These are phyloP conservation scores for Scomber japonicus DNA, from an alignment of 2,113 vertebrate species.

Conservation along the genomic window DNA sequence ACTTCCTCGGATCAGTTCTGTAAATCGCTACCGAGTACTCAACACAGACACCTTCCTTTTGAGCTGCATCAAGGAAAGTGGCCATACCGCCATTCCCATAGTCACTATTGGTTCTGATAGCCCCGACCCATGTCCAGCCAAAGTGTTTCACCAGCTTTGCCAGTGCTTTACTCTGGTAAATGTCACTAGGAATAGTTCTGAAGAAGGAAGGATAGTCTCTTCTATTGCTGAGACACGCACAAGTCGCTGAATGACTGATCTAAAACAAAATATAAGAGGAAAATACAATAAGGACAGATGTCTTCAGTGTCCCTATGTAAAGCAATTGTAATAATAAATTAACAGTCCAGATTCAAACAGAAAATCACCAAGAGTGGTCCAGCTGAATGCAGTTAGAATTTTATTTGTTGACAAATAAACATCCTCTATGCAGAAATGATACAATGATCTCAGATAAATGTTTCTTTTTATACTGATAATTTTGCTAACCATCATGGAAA, in stretches of 20 bases:
- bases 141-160: conserved; percentile 76
- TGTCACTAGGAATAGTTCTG: conserved; percentile 79
- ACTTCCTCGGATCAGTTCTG: conserved; percentile 75
- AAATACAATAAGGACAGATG: neutral
- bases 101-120: conserved; percentile 77
- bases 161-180: conserved; percentile 78
- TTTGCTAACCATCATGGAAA: too few species aligned
- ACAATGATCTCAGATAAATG: too few species aligned
- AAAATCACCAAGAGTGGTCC: too few species aligned
- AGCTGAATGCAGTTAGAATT: too few species aligned
- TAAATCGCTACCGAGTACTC: conserved; percentile 78
- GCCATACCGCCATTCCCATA: conserved; percentile 81
- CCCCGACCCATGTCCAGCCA: conserved; percentile 81
- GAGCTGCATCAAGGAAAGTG: conserved; percentile 67
- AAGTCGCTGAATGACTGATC: conserved; percentile 83
- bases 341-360: too few species aligned
- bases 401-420: too few species aligned
- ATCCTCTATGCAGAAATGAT: too few species aligned
- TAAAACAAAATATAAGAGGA: conserved; percentile 15
- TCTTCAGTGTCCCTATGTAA: neutral
- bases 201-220: conserved; percentile 77
- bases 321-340: too few species aligned
- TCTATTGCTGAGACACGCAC: conserved; percentile 82
- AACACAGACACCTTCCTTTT: conserved; percentile 71
- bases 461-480: too few species aligned